Evolutionary conservation across 1,140 invertebrate species (phyloP).

Genomic region (Pseudomyrmex concolor): DNA sequence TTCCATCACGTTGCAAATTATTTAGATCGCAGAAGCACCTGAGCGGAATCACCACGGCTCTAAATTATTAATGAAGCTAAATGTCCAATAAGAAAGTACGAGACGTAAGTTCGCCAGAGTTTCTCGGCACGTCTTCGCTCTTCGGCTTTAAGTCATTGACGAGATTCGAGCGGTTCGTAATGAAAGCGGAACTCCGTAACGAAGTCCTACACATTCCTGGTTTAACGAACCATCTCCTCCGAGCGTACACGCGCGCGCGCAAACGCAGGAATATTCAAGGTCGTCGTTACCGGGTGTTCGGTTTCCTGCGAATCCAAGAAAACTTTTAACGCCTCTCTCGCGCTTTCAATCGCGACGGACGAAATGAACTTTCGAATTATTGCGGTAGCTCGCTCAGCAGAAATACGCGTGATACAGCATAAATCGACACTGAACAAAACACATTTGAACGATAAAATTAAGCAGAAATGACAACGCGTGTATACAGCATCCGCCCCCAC

Average conservation of each 20-base stretch:
- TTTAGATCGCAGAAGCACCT: conserved; percentile 52
- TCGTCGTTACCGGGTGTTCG: conserved; percentile 55
- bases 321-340: conserved; percentile 50
- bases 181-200: conserved; percentile 71
- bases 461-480: conserved; percentile 41
- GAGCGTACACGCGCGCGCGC: conserved; percentile 21
- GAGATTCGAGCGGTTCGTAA: conserved; percentile 62
- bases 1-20: not conserved
- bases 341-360: conserved; percentile 42
- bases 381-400: not conserved
- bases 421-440: conserved; percentile 49
- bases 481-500: conserved; percentile 16
- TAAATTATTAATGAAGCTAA: conserved; percentile 68
- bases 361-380: conserved; percentile 32
- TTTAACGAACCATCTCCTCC: conserved; percentile 68
- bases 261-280: conserved; percentile 59
- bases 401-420: conserved; percentile 27
- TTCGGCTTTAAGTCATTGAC: conserved; percentile 68
- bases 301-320: conserved; percentile 48
- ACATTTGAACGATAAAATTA: conserved; percentile 31
- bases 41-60: conserved; percentile 64
- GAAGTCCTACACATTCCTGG: conserved; percentile 70
- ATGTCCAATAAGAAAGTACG: conserved; percentile 49
- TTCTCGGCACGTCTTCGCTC: conserved; percentile 39
- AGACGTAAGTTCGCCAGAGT: conserved; percentile 61